Evolutionary conservation across 2,888 invertebrate genomes (phyloP).

Genomic region (Diarsia brunnea): DNA sequence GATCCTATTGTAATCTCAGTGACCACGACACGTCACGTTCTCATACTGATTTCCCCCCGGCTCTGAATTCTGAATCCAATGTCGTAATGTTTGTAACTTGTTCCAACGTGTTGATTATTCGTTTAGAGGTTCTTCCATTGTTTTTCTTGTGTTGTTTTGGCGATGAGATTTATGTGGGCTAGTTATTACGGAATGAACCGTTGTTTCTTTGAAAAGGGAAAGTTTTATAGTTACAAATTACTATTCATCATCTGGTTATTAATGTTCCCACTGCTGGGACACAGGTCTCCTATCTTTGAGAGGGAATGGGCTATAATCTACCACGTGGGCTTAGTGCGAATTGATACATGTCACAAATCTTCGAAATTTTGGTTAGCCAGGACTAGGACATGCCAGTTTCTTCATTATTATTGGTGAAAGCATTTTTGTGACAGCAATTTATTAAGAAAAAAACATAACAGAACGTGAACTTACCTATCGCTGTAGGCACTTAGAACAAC

Average conservation of each 20-base stretch:
- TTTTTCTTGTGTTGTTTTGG: conserved; percentile 39
- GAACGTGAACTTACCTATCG: not conserved
- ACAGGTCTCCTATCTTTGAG: too few species aligned
- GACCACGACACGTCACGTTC: conserved; percentile 53
- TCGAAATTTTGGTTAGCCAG: too few species aligned
- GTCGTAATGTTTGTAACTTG: conserved; percentile 59
- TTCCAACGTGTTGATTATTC: conserved; percentile 59
- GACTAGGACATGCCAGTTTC: too few species aligned
- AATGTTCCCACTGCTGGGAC: too few species aligned
- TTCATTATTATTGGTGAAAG: not conserved
- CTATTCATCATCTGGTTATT: too few species aligned
- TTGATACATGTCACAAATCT: too few species aligned
- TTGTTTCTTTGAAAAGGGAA: not conserved
- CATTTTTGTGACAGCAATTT: not conserved
- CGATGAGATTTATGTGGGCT: not conserved
- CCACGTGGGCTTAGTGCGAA: too few species aligned
- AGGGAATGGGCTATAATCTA: too few species aligned
- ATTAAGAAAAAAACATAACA: not conserved
- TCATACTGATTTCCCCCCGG: conserved; percentile 66
- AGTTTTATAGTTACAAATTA: not conserved
- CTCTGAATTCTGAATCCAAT: conserved; percentile 67
- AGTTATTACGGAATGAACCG: not conserved
- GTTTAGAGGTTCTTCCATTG: conserved; percentile 57
- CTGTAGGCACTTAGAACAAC: not conserved
- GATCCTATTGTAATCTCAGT: not conserved